phyloP scores from a whole-genome alignment of 2,888 invertebrate genomes.

The Dorcus hopei region DNA sequence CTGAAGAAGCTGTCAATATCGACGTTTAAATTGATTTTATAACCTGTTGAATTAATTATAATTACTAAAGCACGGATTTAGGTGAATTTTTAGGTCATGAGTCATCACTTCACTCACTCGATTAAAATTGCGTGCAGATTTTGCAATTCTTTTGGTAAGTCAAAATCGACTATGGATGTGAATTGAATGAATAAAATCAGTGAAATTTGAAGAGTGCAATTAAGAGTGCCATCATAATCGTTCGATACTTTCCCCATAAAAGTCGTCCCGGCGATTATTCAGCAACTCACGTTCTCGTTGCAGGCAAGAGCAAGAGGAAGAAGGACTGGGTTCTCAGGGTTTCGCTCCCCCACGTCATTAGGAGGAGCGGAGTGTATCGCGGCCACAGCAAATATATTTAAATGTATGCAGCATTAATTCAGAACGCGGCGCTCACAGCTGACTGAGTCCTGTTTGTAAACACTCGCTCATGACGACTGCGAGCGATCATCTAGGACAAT shows the following conservation, averaged over 20 bases:
- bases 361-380: slow-evolving; percentile 2
- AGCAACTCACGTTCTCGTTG: neutral
- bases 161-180: no score
- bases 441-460: slow-evolving; percentile 53
- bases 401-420: slow-evolving; percentile 53
- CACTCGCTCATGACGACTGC: slow-evolving; percentile 34
- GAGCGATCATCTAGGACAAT: slow-evolving; percentile 18
- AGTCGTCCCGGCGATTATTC: neutral
- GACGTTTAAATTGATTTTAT: no score
- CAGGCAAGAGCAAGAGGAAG: neutral
- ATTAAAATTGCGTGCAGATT: no score
- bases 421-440: slow-evolving; percentile 51
- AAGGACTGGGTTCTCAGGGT: neutral
- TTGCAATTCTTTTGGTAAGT: no score
- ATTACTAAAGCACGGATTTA: no score
- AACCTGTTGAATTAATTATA: no score
- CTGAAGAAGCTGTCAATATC: no score
- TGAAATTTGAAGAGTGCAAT: no score
- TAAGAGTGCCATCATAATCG: neutral
- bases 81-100: no score
- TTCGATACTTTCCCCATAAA: neutral
- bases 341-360: slow-evolving; percentile 3
- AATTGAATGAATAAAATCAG: no score
- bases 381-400: slow-evolving; percentile 48
- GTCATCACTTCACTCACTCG: no score